Evolutionary conservation across 2,888 invertebrate genomes (phyloP).

Genomic region (Nebria salina): DNA sequence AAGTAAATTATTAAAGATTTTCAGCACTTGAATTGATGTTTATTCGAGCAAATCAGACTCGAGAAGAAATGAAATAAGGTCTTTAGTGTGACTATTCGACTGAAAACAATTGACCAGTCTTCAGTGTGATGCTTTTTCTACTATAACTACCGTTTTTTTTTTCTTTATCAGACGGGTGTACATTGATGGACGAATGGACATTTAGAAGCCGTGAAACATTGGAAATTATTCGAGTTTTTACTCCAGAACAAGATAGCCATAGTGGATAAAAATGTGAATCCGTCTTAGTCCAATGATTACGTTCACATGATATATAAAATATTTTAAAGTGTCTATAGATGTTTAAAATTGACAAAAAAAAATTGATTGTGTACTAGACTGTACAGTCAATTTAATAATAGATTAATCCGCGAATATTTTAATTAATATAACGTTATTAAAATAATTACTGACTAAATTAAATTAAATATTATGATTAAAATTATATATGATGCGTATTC

Average conservation of each 20-base stretch:
- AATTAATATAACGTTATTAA: not conserved
- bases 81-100: not conserved
- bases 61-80: not conserved
- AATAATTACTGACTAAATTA: not conserved
- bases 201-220: not conserved
- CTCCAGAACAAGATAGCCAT: not conserved
- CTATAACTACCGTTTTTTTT: not conserved
- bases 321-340: too few species aligned
- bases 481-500: not conserved
- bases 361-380: not conserved
- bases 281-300: not conserved
- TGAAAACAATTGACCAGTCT: slow-evolving; percentile 1
- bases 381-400: not conserved
- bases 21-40: not conserved
- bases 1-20: not conserved
- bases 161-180: not conserved
- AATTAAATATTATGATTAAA: not conserved
- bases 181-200: not conserved
- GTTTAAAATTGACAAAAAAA: too few species aligned
- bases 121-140: not conserved
- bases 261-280: not conserved
- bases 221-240: not conserved
- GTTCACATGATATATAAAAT: not conserved
- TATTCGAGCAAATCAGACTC: not conserved
- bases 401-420: not conserved